phyloP scores from a whole-genome alignment of 1,140 invertebrate genomes.

The Drosophila murphyi region DNA sequence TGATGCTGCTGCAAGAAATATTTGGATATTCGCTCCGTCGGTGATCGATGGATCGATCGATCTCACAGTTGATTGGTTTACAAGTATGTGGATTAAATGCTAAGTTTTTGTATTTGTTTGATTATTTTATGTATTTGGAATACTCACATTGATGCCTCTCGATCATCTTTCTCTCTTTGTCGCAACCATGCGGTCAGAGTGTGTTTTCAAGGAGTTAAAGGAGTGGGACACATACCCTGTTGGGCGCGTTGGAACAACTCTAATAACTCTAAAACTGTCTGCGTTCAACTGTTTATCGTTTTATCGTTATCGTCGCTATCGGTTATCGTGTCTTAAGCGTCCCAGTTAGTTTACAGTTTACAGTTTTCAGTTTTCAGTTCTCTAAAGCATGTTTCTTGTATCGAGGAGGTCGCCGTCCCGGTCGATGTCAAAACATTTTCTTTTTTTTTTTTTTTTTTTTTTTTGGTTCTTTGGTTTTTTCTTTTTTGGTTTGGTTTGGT shows the following conservation, averaged over 20 bases:
- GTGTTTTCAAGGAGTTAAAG: constrained; percentile 58
- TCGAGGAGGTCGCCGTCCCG: constrained; percentile 7
- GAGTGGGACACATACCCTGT: constrained; percentile 50
- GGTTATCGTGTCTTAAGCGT: constrained; percentile 15
- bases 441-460: constrained; percentile 13
- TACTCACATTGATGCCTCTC: constrained; percentile 55
- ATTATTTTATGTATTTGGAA: constrained; percentile 42
- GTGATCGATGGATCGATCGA: constrained; percentile 4
- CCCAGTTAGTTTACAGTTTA: constrained; percentile 10
- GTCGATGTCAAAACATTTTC: constrained; percentile 38
- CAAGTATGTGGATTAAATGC: constrained; percentile 42
- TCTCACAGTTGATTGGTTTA: not conserved
- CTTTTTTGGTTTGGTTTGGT: constrained; percentile 21
- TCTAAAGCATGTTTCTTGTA: not conserved
- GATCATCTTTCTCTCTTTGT: constrained; percentile 41
- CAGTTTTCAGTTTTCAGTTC: constrained; percentile 8
- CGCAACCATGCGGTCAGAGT: constrained; percentile 49
- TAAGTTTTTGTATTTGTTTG: constrained; percentile 35
- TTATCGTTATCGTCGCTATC: not conserved
- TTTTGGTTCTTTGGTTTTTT: constrained; percentile 14
- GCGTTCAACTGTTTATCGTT: constrained; percentile 5
- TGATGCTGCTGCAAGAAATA: constrained; percentile 7
- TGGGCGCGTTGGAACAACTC: constrained; percentile 49
- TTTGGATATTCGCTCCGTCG: constrained; percentile 23
- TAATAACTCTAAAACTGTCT: constrained; percentile 48